These are phyloP conservation scores for Synchiropus splendidus DNA, from an alignment of 2,113 vertebrate genomes.

Conservation along the genomic window DNA sequence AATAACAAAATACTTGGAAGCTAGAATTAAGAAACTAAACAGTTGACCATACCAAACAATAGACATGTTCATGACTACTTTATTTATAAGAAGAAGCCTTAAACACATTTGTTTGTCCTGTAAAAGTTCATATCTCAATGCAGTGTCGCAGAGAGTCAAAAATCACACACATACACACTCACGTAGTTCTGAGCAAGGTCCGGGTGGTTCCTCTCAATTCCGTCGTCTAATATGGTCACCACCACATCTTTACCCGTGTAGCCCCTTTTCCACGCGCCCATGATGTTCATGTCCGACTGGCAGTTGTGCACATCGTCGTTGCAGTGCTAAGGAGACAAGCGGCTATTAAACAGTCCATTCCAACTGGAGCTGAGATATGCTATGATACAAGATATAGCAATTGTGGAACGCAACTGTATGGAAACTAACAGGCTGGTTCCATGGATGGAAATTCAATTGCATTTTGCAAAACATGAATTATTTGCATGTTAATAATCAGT, in stretches of 20 bases:
- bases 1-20: too few species aligned
- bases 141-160: too few species aligned
- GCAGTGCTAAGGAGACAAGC: constrained; percentile 76
- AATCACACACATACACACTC: constrained; percentile 67
- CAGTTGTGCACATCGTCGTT: constrained; percentile 91
- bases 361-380: too few species aligned
- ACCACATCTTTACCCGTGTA: constrained; percentile 96
- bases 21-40: too few species aligned
- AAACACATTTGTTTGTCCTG: too few species aligned
- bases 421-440: too few species aligned
- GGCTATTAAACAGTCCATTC: background rate
- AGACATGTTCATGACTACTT: too few species aligned
- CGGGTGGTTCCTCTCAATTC: constrained; percentile 94
- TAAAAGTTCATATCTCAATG: background rate
- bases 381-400: background rate
- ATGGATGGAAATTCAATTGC: too few species aligned
- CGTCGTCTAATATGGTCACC: constrained; percentile 94
- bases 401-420: background rate
- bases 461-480: too few species aligned
- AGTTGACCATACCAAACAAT: too few species aligned
- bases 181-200: constrained; percentile 96
- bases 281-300: constrained; percentile 98
- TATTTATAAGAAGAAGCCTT: too few species aligned
- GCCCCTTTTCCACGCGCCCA: constrained; percentile 96
- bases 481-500: too few species aligned